Evolutionary conservation across 1,140 invertebrate genomes (phyloP).

Genomic region (roundworm (Caenorhabditis elegans)): DNA sequence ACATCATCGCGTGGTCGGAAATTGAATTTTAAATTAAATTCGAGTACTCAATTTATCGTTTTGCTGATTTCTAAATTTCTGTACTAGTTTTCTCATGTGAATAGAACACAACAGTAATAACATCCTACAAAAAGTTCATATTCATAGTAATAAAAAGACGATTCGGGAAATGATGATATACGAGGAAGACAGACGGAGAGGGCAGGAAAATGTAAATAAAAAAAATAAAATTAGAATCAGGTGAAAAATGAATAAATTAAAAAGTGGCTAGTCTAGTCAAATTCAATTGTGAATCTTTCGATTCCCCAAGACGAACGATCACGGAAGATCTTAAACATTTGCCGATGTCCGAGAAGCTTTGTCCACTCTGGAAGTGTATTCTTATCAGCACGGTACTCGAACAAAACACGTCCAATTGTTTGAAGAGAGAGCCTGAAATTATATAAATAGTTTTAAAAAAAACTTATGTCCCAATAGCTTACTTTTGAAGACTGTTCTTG

Average conservation of each 20-base stretch:
- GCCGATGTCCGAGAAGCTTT: neutral
- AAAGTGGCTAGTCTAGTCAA: neutral
- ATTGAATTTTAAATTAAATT: too few species aligned
- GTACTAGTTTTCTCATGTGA: too few species aligned
- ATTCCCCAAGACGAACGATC: neutral
- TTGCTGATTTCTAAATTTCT: too few species aligned
- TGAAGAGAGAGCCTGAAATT: constrained; percentile 2
- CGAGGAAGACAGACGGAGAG: too few species aligned
- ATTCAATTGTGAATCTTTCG: neutral
- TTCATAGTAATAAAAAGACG: too few species aligned
- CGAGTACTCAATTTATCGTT: too few species aligned
- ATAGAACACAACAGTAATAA: too few species aligned
- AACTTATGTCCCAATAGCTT: neutral
- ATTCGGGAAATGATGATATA: too few species aligned
- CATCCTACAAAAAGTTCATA: too few species aligned
- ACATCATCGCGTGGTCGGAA: too few species aligned
- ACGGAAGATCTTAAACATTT: neutral
- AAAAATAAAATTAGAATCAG: neutral
- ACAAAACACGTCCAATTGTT: neutral
- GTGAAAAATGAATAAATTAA: neutral
- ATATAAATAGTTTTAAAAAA: neutral
- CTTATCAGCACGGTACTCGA: neutral
- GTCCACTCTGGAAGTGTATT: neutral
- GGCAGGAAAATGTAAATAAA: too few species aligned
- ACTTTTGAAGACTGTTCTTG: neutral